Conservation (phyloP, 2,888 invertebrate genomes). For the Melinaea menophilus region DNA sequence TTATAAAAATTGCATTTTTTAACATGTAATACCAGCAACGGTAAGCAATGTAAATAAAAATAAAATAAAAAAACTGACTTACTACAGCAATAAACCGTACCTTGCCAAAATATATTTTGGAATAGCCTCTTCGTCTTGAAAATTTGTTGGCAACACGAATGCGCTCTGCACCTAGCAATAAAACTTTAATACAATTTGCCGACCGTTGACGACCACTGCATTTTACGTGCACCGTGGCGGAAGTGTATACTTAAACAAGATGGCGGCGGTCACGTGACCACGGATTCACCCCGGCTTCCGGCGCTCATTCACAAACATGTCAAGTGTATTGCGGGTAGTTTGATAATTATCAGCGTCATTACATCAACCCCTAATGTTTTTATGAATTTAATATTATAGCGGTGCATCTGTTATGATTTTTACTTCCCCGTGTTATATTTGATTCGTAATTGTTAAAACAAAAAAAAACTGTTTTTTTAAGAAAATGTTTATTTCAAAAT, state of each 20-base stretch:
- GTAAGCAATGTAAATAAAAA: no score
- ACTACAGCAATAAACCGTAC: conserved; percentile 21
- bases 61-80: neutral
- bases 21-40: no score
- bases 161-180: conserved; percentile 39
- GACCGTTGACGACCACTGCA: conserved; percentile 56
- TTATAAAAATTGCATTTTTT: no score
- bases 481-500: no score
- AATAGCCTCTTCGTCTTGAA: conserved; percentile 29
- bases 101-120: conserved; percentile 19
- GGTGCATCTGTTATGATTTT: conserved; percentile 66
- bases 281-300: conserved; percentile 74
- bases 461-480: no score
- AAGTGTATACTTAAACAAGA: conserved; percentile 72
- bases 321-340: conserved; percentile 71
- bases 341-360: conserved; percentile 64
- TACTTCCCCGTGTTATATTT: conserved; percentile 22
- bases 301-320: conserved; percentile 63
- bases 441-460: neutral
- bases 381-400: conserved; percentile 46
- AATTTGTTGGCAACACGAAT: conserved; percentile 36
- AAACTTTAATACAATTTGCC: conserved; percentile 42
- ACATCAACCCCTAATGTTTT: conserved; percentile 54
- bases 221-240: conserved; percentile 53
- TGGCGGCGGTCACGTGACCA: conserved; percentile 72